A percentile compares a stretch with the other conserved stretches of the same genome.
phyloP scores from a whole-genome alignment of 2,797 vertebrate species.

The Buphagus erythrorhynchus region DNA sequence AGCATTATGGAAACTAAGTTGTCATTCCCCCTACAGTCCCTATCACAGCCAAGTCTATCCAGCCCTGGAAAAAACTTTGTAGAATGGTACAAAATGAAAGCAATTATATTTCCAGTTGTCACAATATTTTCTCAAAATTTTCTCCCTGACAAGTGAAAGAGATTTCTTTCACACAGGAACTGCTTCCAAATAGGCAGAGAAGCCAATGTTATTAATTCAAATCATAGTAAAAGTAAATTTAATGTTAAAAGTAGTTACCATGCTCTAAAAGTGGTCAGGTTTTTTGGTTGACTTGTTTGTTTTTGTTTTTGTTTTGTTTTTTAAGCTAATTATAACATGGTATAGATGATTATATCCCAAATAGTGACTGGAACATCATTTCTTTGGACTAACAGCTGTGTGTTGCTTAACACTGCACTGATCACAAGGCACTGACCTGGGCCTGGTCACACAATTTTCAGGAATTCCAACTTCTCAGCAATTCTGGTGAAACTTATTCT shows the following conservation, averaged over 20 bases:
- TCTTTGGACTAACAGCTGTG: not conserved
- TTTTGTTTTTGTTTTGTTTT: not conserved
- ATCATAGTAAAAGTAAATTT: not conserved
- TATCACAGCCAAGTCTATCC: conserved; percentile 8
- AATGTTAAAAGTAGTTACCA: not conserved
- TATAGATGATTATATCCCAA: not conserved
- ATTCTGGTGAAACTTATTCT: not conserved
- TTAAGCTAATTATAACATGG: not conserved
- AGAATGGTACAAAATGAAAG: conserved; percentile 27
- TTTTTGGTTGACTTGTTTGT: not conserved
- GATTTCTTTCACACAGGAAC: not conserved
- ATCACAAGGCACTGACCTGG: not conserved
- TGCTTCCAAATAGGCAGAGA: not conserved
- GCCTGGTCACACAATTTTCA: not conserved
- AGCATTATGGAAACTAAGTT: conserved; percentile 32
- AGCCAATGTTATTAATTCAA: not conserved
- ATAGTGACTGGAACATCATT: not conserved
- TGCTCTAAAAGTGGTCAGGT: not conserved
- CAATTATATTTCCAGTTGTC: conserved; percentile 44
- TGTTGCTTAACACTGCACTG: not conserved
- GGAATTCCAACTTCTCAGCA: not conserved
- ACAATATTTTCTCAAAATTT: conserved; percentile 24
- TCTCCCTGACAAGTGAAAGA: not conserved
- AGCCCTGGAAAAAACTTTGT: not conserved
- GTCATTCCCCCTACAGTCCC: conserved; percentile 8